Evolutionary conservation across 2,797 vertebrate genomes (phyloP).

Genomic region (Gorsachius magnificus): DNA sequence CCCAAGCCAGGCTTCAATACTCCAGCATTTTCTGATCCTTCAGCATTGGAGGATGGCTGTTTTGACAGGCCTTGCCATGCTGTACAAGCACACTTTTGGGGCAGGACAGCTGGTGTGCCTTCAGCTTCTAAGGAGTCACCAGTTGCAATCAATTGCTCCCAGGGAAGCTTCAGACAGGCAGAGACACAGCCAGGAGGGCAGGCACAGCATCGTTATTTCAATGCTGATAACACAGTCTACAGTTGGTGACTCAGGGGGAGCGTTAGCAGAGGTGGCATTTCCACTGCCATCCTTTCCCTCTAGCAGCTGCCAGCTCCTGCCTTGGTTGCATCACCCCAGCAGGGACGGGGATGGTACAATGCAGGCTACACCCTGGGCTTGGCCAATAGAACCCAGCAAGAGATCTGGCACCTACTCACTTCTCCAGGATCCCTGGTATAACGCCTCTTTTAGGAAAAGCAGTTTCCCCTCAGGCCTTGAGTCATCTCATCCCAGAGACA

Average conservation of each 20-base stretch:
- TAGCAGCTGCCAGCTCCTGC: neutral
- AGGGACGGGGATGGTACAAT: neutral
- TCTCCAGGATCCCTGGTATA: neutral
- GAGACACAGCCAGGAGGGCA: neutral
- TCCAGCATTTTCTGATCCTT: neutral
- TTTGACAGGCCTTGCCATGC: neutral
- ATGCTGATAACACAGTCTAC: neutral
- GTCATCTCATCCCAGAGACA: neutral
- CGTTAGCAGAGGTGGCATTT: neutral
- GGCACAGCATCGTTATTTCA: neutral
- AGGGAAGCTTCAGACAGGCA: neutral
- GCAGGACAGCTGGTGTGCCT: neutral
- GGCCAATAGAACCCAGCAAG: rapidly evolving
- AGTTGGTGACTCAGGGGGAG: neutral
- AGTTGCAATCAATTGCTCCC: neutral
- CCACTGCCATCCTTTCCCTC: neutral
- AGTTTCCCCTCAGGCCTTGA: neutral
- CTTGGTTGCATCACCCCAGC: neutral
- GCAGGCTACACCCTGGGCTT: neutral
- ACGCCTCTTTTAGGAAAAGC: neutral
- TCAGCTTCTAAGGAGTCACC: neutral
- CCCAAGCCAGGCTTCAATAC: neutral
- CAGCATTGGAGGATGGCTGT: neutral
- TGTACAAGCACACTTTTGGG: neutral
- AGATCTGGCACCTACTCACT: neutral